A percentile compares a stretch with the other conserved stretches of the same genome.
These are phyloP conservation scores for Calliopum simillimum DNA, from an alignment of 2,888 invertebrate genomes.

Conservation along the genomic window DNA sequence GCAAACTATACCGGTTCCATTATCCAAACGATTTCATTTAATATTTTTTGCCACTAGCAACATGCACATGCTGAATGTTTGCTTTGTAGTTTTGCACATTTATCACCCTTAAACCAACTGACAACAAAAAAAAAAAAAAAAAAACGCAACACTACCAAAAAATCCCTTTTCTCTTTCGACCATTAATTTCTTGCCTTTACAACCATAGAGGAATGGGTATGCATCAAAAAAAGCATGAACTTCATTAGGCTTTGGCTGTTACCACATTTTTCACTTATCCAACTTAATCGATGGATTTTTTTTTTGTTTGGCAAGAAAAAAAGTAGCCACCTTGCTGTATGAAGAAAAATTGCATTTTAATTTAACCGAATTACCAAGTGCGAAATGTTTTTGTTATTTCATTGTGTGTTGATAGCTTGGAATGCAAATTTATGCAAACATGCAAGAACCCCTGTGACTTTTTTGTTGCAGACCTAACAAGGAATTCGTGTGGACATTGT, in stretches of 20 bases:
- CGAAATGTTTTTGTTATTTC: constrained; percentile 20
- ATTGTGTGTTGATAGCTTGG: constrained; percentile 29
- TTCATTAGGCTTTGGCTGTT: constrained; percentile 63
- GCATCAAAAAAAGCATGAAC: constrained; percentile 49
- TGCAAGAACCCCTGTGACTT: background rate
- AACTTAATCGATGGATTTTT: constrained; percentile 13
- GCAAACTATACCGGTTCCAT: no score
- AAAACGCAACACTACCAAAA: background rate
- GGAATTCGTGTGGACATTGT: background rate
- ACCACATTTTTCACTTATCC: constrained; percentile 64
- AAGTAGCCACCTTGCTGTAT: constrained; percentile 41
- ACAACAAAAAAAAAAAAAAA: background rate
- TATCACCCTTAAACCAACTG: background rate
- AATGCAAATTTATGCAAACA: constrained; percentile 31
- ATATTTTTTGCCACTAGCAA: no score
- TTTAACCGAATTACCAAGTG: constrained; percentile 38
- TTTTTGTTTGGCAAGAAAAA: background rate
- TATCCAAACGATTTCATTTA: no score
- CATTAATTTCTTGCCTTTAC: background rate
- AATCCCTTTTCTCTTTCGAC: background rate
- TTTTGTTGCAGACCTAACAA: background rate
- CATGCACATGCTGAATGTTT: background rate
- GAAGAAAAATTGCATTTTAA: constrained; percentile 65
- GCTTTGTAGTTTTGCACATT: constrained; percentile 11
- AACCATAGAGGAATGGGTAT: background rate